Percentiles rank a stretch among this genome's conserved stretches.
phyloP scores from a whole-genome alignment of 2,113 vertebrate species.

The Oxyruncus cristatus region DNA sequence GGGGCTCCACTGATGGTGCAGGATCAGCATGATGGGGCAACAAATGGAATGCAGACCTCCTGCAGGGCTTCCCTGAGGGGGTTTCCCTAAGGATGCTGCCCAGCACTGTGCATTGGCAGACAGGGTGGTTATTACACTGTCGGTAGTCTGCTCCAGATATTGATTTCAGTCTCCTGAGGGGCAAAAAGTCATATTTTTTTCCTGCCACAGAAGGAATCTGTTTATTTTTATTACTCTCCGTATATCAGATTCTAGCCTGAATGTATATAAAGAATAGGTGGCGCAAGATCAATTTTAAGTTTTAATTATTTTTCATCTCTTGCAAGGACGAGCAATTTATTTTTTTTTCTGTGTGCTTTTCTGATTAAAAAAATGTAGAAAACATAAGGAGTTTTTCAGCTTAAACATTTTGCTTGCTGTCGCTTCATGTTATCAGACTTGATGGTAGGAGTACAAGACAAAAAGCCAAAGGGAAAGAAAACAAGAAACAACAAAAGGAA shows the following conservation, averaged over 20 bases:
- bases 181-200: not conserved
- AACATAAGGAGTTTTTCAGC: constrained; percentile 34
- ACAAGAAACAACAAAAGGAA: not conserved
- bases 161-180: not conserved
- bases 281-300: constrained; percentile 40
- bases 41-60: not conserved
- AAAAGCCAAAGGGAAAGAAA: not conserved
- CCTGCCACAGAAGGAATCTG: not conserved
- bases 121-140: not conserved
- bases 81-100: not conserved
- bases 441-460: constrained; percentile 24
- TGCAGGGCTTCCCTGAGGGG: not conserved
- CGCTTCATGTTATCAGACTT: constrained; percentile 55
- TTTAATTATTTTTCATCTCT: constrained; percentile 75
- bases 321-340: not conserved
- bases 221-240: constrained; percentile 50
- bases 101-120: not conserved
- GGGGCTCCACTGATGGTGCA: not conserved
- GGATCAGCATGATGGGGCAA: not conserved
- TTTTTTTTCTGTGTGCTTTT: constrained; percentile 58
- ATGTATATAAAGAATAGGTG: constrained; percentile 54
- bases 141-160: not conserved
- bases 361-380: constrained; percentile 60
- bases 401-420: constrained; percentile 43
- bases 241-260: constrained; percentile 23